Percentiles rank a stretch among this genome's conserved stretches.
These are phyloP conservation scores for Pinna nobilis DNA, from an alignment of 1,140 invertebrate genomes.

Conservation along the genomic window DNA sequence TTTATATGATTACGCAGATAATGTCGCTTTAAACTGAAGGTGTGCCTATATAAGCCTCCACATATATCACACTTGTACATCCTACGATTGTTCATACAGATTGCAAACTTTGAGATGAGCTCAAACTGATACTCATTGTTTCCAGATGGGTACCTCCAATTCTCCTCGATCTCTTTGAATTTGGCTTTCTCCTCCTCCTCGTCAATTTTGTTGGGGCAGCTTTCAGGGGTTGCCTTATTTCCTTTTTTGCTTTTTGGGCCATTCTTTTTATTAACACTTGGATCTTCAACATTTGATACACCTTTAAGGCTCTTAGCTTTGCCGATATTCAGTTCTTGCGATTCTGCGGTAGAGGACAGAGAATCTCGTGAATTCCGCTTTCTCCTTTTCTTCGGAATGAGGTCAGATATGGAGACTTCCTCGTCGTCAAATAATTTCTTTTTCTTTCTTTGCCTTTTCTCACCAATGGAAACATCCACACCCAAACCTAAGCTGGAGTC, in stretches of 20 bases:
- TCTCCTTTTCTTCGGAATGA: conserved; percentile 33
- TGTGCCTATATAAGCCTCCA: conserved; percentile 75
- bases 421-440: conserved; percentile 41
- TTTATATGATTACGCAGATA: conserved; percentile 78
- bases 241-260: not conserved
- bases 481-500: conserved; percentile 20
- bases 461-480: conserved; percentile 8
- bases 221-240: conserved; percentile 5
- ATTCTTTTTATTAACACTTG: conserved; percentile 1
- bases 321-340: not conserved
- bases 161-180: conserved; percentile 34
- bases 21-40: conserved; percentile 78
- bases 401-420: conserved; percentile 31
- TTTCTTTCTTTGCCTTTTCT: conserved; percentile 38
- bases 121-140: conserved; percentile 61
- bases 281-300: not conserved
- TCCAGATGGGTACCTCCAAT: conserved; percentile 45
- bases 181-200: conserved; percentile 11
- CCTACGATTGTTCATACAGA: conserved; percentile 65
- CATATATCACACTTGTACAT: conserved; percentile 78
- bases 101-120: conserved; percentile 43
- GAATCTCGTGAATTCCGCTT: not conserved
- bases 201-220: not conserved
- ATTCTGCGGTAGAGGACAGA: not conserved
- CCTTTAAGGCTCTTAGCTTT: conserved; percentile 1